Evolutionary conservation across 2,113 vertebrate genomes (phyloP), one percentile per base, ranked within the genome.

Genomic region (Columba janthina): DNA sequence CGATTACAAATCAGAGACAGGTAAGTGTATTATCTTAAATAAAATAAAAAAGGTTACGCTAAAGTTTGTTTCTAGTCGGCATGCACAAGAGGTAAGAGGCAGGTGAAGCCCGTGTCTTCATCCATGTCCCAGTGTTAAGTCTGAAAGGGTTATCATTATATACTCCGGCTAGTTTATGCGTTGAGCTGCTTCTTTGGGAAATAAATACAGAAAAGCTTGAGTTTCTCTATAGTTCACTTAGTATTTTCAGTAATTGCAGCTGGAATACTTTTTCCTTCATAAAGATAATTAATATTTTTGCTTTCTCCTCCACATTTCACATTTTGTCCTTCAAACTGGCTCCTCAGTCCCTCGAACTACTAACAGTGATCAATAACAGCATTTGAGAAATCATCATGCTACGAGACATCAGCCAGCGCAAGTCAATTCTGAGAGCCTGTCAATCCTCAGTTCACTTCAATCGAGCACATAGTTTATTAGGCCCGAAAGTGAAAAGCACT

Each of bases 401-500:
- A 53, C 72, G 92, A 57, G 80, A 89, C 91, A 90, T 11, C 80
- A 95, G 88, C 57, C 61, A 94, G 76, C 58, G 78, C 78, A 94
- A 95, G 46, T 66, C 60, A 80, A 29, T 62, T 92, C 7, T 86
- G 85, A 82, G 58, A 85, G 87, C 72, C 75, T 90, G 71, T 75
- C 78, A 92, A 53, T 60, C 66, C 81, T 89, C 88, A 58, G 15
- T 88, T 91, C 83, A 80, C 57, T 80, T 85, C 79, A 69, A 73
- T 50, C 61, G 87, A 96, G 79, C 95, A 90, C 6, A 18, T 10
- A 66, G 58, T 70, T 96, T 84, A 93, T 95, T 93, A 96, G 48
- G 61, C 25, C 79, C 85, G 34, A 83, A 88, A 61, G 75, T 32
- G 73, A 53, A 66, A 64, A 50, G 69, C 90, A 75, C n/a, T 44